Evolutionary conservation across 2,888 invertebrate species (phyloP).

Genomic region (Anthrax anthrax): DNA sequence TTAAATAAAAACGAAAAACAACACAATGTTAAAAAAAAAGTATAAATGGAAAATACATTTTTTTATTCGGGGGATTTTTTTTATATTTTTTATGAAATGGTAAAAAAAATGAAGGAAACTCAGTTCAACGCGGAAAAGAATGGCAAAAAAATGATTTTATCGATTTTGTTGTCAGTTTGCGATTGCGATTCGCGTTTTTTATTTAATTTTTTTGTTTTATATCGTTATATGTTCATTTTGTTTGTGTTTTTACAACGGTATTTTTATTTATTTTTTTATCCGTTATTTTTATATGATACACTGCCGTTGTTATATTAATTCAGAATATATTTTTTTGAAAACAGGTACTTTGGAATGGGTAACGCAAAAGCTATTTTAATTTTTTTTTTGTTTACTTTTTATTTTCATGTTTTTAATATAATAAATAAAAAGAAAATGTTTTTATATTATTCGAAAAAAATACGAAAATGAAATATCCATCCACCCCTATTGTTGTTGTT

Average conservation of each 20-base stretch:
- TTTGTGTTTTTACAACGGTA: not conserved
- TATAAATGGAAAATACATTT: no score
- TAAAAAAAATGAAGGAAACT: conserved; percentile 3
- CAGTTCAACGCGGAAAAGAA: conserved; percentile 8
- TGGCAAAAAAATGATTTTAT: conserved; percentile 14
- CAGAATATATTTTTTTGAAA: no score
- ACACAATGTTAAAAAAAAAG: not conserved
- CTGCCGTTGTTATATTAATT: conserved; percentile 10
- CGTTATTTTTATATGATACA: conserved; percentile 9
- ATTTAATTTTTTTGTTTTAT: not conserved
- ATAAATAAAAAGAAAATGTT: not conserved
- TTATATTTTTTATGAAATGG: not conserved
- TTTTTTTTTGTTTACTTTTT: conserved; percentile 6
- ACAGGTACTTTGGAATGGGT: no score
- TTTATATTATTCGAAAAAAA: not conserved
- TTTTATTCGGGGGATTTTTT: not conserved
- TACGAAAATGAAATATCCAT: not conserved
- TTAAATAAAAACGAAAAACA: not conserved
- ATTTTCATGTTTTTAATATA: not conserved
- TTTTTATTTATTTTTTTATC: not conserved
- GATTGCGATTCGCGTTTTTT: conserved; percentile 14
- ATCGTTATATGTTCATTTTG: conserved; percentile 4
- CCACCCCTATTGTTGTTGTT: not conserved
- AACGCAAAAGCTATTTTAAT: conserved; percentile 2
- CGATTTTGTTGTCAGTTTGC: conserved; percentile 15